Conservation (phyloP, 1,140 invertebrate species). For the Eriosoma lanigerum region DNA sequence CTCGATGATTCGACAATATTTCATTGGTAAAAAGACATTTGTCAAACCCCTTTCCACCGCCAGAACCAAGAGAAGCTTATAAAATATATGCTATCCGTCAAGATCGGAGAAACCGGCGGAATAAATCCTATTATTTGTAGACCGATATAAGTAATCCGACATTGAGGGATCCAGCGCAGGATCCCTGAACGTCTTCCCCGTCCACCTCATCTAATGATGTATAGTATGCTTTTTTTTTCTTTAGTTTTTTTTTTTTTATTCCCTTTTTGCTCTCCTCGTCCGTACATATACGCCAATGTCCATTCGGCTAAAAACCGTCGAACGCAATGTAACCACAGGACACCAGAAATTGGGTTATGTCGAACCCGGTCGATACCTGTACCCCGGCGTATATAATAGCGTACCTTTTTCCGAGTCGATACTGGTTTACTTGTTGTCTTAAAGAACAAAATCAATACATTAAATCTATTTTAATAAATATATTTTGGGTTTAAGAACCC, state of each 20-base stretch:
- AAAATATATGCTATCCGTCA: constrained; percentile 43
- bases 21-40: constrained; percentile 1
- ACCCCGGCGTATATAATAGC: too few relatives aligned
- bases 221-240: constrained; percentile 29
- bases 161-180: constrained; percentile 14
- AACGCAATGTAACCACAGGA: not conserved
- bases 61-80: constrained; percentile 4
- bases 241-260: not conserved
- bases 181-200: constrained; percentile 4
- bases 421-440: too few relatives aligned
- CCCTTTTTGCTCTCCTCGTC: not conserved
- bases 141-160: constrained; percentile 46
- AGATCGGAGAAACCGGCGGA: constrained; percentile 20
- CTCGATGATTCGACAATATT: constrained; percentile 36
- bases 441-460: not conserved
- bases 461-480: too few relatives aligned
- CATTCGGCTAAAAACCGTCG: not conserved
- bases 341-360: not conserved
- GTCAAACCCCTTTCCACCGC: not conserved
- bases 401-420: too few relatives aligned
- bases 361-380: not conserved
- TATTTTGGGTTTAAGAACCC: too few relatives aligned
- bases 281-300: not conserved
- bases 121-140: constrained; percentile 51
- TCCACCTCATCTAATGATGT: constrained; percentile 6